Evolutionary conservation across 2,888 invertebrate species (phyloP).

Genomic region (Amorpha juglandis): DNA sequence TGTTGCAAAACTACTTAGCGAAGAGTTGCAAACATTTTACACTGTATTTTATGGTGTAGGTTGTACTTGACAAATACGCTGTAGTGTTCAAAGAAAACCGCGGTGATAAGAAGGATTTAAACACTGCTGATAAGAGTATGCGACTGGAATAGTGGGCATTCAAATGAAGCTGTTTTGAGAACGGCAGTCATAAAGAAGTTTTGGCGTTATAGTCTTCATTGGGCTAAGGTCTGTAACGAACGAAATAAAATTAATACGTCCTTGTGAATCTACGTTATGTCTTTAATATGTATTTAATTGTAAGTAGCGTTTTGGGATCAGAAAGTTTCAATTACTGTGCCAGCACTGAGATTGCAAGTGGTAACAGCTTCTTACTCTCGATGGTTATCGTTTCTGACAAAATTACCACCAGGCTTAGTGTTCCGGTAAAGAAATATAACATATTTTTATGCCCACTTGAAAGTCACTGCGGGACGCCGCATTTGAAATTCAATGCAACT

Average conservation of each 20-base stretch:
- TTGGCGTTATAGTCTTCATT: neutral
- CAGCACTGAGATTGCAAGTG: neutral
- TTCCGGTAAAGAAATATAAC: conserved; percentile 4
- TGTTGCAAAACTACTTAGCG: conserved; percentile 23
- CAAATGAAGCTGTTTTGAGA: neutral
- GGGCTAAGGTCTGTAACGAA: neutral
- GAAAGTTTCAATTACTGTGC: no score
- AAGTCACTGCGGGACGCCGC: conserved; percentile 23
- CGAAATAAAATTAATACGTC: no score
- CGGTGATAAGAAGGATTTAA: conserved; percentile 20
- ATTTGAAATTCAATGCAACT: conserved; percentile 31
- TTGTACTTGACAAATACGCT: conserved; percentile 18
- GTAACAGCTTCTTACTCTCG: neutral
- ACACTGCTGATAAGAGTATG: conserved; percentile 1
- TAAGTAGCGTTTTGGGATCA: no score
- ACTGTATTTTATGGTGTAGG: conserved; percentile 13
- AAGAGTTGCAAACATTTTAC: conserved; percentile 16
- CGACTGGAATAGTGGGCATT: neutral
- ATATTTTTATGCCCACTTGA: conserved; percentile 8
- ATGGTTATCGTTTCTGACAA: neutral
- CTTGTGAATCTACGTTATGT: no score
- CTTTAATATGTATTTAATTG: no score
- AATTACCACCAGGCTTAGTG: neutral
- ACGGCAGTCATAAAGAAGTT: neutral
- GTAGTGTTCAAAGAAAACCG: conserved; percentile 14